Base-by-base conservation (phyloP, 2,797 vertebrate species). In the Novumbra hubbsi region DNA sequence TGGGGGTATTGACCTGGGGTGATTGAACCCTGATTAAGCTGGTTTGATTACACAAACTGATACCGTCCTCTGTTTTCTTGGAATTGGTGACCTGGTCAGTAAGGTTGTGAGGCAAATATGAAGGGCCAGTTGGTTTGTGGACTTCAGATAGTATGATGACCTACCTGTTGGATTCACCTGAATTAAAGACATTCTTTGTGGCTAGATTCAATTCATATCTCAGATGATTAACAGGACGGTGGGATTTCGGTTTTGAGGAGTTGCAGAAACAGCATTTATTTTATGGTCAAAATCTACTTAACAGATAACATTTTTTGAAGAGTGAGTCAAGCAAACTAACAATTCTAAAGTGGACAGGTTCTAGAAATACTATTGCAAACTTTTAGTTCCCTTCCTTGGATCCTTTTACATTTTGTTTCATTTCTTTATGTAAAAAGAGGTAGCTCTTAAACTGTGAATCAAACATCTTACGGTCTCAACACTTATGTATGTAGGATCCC, bases 1-100 rank as follows among this genome's bases (percentile, higher is more conserved):
- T 62, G 8, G 80, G 88, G 84, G 68, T 86, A 89, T 78, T 92
- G 90, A 92, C 89, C 92, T 71, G 73, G 60, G 52, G 81, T 76
- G 87, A 85, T 90, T 87, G 86, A 90, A 92, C 86, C 87, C 85
- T 79, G 75, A 82, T 75, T 78, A 77, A 86, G 27, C 65, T 70
- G 78, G 64, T 80, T 73, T 84, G 78, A 81, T 89, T 89, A 85
- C 81, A 77, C 84, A 88, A 75, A 79, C 34, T n/a, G 66, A 84
- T 76, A 57, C 72, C 2, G 41, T 52, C 77, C 77, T 74, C 73
- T 69, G 73, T 89, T 87, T 81, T 79, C 74, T 48, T 77, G 71
- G 28, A 90, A 90, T 49, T 84, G 83, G 83, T 79, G 85, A 89
- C 82, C 73, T 62, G 34, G 21, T 71, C 70, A 41, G 41, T 71